Base-by-base conservation (phyloP, 2,113 vertebrate species). In the Antennarius striatus region DNA sequence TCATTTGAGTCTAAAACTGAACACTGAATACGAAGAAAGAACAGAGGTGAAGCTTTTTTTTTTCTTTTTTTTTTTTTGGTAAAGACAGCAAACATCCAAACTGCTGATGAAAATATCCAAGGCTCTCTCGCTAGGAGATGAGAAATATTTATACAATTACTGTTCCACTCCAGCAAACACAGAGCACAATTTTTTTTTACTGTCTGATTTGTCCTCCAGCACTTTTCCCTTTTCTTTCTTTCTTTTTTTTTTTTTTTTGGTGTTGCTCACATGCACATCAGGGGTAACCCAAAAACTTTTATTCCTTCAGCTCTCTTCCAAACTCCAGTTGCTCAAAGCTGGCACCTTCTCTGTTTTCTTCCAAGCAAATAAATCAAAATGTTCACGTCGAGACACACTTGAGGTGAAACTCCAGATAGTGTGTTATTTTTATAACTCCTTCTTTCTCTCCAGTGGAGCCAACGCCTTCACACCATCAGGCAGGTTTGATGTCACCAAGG, bases 401-500 rank as follows among this genome's bases (percentile, higher is more conserved):
- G 73, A 69, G 70, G 63, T 53, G 51, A 68, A 77, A 51, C 60
- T 62, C 62, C 46, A 73, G 62, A 78, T 66, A 70, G 60, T 48
- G 12, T 28, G 56, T 73, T 86, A 77, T 87, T 89, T 84, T 73
- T 80, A 75, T 86, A 5, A 2, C 40, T 77, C 40, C 10, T 3
- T 64, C 57, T 75, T 62, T 65, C 62, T 60, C 59, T 76, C 13
- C 43, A 73, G 62, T 76, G 76, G 74, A 58, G 56, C 77, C 36
- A 71, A 54, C 57, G 48, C 43, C 45, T 63, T 70, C 63, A 58
- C 66, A 65, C 63, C 70, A 67, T 75, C 66, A 79, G 73, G 72
- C 58, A 73, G 29, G 75, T 72, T 84, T 90, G 88, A 89, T 88
- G 84, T 87, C 77, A 75, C 73, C 68, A 56, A 79, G 63, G 65